phyloP scores from a whole-genome alignment of 2,113 vertebrate genomes.

The Dascyllus trimaculatus region DNA sequence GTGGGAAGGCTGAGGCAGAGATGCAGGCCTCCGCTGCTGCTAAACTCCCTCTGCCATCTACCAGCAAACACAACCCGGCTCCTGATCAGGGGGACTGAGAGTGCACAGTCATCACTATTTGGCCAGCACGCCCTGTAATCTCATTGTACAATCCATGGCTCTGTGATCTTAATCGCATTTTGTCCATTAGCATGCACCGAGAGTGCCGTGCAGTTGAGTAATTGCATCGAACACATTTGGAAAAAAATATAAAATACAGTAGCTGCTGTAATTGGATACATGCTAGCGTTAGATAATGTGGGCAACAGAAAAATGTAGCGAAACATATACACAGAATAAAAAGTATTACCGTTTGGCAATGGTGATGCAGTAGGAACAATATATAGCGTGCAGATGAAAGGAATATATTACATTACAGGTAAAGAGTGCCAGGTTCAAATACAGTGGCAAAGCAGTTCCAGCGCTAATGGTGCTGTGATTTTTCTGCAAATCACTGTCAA shows the following conservation, averaged over 20 bases:
- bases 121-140: constrained; percentile 34
- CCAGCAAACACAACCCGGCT: constrained; percentile 26
- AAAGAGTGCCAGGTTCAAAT: too few species aligned
- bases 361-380: neutral
- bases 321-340: neutral
- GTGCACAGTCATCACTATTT: constrained; percentile 44
- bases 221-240: constrained; percentile 11
- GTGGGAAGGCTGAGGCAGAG: neutral
- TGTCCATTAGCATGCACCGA: constrained; percentile 41
- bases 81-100: constrained; percentile 28
- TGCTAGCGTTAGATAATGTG: neutral
- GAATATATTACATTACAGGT: too few species aligned
- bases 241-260: neutral
- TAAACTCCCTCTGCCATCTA: neutral
- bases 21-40: neutral
- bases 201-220: constrained; percentile 7
- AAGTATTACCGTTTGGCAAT: neutral
- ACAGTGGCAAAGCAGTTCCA: too few species aligned
- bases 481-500: too few species aligned
- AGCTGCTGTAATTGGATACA: neutral
- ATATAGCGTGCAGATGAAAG: neutral
- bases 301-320: neutral
- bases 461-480: too few species aligned
- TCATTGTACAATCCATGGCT: constrained; percentile 30
- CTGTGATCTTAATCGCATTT: constrained; percentile 49